These are phyloP conservation scores for Volucella bombylans DNA, from an alignment of 2,888 invertebrate genomes.

Conservation along the genomic window DNA sequence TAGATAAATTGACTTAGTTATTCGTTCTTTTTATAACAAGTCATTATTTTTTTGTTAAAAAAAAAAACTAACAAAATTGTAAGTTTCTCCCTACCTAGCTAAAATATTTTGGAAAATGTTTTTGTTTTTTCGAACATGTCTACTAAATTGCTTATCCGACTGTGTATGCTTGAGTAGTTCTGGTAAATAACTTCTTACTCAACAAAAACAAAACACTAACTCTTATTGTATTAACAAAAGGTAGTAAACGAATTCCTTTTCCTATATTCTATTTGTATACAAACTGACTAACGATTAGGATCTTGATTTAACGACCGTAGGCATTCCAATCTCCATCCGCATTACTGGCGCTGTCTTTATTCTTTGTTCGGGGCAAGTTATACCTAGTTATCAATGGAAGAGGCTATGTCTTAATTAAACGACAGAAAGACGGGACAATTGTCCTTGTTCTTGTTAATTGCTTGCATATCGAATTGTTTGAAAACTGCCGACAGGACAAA, in stretches of 20 bases:
- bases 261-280: constrained; percentile 31
- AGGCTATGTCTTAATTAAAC: constrained; percentile 65
- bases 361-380: constrained; percentile 12
- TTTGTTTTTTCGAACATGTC: no score
- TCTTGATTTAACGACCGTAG: constrained; percentile 69
- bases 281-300: constrained; percentile 68
- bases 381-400: constrained; percentile 60
- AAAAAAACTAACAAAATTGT: no score
- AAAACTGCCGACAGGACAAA: constrained; percentile 20
- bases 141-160: no score
- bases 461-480: constrained; percentile 56
- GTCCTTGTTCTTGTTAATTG: constrained; percentile 66
- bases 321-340: constrained; percentile 41
- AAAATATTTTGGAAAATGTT: no score
- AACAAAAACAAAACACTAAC: constrained; percentile 55
- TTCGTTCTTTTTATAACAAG: no score
- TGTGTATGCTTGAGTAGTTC: neutral
- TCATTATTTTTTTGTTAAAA: no score
- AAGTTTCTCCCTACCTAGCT: no score
- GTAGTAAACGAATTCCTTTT: constrained; percentile 1
- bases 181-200: constrained; percentile 32
- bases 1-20: no score
- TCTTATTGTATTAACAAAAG: constrained; percentile 27
- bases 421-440: constrained; percentile 59
- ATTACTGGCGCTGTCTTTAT: constrained; percentile 12